phyloP scores from a whole-genome alignment of 1,140 invertebrate species.

The Drosophila kohkoa region DNA sequence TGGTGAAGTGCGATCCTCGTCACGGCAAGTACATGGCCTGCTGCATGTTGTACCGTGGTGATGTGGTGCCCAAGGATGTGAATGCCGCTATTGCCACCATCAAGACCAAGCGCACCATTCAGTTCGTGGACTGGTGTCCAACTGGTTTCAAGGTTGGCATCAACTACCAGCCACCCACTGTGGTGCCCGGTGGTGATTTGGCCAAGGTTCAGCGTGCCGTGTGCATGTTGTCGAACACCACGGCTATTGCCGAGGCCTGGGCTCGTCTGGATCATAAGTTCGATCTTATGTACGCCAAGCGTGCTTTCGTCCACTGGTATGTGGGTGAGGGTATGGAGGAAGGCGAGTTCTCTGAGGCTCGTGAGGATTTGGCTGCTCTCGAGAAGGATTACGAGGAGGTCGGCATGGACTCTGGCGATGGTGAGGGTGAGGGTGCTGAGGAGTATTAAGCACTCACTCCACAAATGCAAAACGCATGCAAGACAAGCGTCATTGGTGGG shows the following conservation, averaged over 20 bases:
- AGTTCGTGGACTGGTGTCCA: constrained; percentile 97
- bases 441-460: constrained; percentile 86
- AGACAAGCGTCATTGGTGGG: constrained; percentile 15
- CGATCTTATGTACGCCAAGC: constrained; percentile 93
- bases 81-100: constrained; percentile 94
- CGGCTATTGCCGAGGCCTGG: constrained; percentile 93
- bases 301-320: constrained; percentile 95
- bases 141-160: constrained; percentile 94
- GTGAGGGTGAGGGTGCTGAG: constrained; percentile 90
- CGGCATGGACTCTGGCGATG: constrained; percentile 90
- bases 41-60: constrained; percentile 92
- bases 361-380: constrained; percentile 93
- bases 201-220: constrained; percentile 90
- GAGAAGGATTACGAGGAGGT: constrained; percentile 95
- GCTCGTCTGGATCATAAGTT: constrained; percentile 93
- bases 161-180: constrained; percentile 93
- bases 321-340: constrained; percentile 95
- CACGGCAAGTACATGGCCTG: constrained; percentile 97
- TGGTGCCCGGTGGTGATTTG: constrained; percentile 93
- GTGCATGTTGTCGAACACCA: constrained; percentile 93
- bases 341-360: constrained; percentile 93
- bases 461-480: constrained; percentile 26
- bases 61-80: constrained; percentile 92
- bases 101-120: constrained; percentile 93
- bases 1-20: constrained; percentile 96